A percentile compares a stretch with the other conserved stretches of the same genome.
Evolutionary conservation across 2,113 vertebrate species (phyloP).

Genomic region (Alces alces): DNA sequence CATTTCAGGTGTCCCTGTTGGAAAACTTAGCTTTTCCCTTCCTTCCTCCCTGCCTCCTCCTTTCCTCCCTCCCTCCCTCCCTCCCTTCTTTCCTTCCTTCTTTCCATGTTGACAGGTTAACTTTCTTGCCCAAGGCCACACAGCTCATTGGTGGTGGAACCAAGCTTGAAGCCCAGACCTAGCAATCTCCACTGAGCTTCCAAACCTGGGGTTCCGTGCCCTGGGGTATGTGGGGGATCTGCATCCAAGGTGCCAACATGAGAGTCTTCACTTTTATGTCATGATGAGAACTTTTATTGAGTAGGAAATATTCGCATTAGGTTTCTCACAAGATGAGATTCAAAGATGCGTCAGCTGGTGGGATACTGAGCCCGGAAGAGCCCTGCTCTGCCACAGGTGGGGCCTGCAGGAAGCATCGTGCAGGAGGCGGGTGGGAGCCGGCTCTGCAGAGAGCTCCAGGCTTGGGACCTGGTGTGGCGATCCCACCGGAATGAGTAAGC

Average conservation of each 20-base stretch:
- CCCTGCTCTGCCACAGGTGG: background rate
- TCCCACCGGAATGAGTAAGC: background rate
- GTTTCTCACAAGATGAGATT: background rate
- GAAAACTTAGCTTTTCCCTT: background rate
- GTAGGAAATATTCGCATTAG: background rate
- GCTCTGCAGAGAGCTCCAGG: background rate
- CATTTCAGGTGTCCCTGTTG: background rate
- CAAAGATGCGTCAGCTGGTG: background rate
- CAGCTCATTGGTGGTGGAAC: background rate
- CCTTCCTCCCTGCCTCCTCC: background rate
- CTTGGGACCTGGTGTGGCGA: background rate
- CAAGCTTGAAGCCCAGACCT: background rate
- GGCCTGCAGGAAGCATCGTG: background rate
- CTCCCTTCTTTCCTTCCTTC: background rate
- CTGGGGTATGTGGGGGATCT: background rate
- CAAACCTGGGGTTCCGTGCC: background rate
- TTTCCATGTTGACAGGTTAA: background rate
- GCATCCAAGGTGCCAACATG: background rate
- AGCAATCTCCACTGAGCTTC: background rate
- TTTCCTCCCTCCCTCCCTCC: background rate
- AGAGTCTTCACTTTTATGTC: background rate
- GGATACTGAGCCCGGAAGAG: background rate
- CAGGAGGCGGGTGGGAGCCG: background rate
- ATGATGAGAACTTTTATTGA: background rate
- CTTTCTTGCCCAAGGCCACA: background rate